Percentiles rank a stretch among this genome's conserved stretches.
phyloP scores from a whole-genome alignment of 2,888 invertebrate species.

The Tetropium fuscum region DNA sequence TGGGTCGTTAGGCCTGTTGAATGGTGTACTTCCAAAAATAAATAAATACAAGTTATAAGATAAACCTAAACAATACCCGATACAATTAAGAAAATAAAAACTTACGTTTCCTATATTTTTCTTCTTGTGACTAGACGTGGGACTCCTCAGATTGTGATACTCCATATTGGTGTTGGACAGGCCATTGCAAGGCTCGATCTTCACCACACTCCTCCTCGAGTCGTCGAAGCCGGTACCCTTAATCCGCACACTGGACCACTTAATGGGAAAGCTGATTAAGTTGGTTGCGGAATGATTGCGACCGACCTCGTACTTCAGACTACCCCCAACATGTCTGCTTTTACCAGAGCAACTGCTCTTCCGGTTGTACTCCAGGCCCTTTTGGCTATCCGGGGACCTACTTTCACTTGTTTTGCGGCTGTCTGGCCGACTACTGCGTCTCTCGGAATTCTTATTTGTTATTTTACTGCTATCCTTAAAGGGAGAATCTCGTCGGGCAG shows the following conservation, averaged over 20 bases:
- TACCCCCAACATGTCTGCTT: constrained; percentile 55
- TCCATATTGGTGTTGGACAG: constrained; percentile 56
- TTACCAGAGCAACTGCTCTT: constrained; percentile 42
- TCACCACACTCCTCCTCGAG: constrained; percentile 73
- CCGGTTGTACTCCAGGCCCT: constrained; percentile 17
- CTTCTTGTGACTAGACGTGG: constrained; percentile 55
- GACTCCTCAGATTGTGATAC: constrained; percentile 58
- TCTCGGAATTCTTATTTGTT: constrained; percentile 30
- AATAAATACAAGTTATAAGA: no score
- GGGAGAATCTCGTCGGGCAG: constrained; percentile 37
- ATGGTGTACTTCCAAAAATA: no score
- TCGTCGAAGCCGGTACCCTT: constrained; percentile 74
- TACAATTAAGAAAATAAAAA: constrained; percentile 33
- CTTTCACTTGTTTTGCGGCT: constrained; percentile 44
- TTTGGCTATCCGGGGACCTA: constrained; percentile 35
- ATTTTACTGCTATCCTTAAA: constrained; percentile 23
- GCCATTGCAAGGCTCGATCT: constrained; percentile 76
- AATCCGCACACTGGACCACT: constrained; percentile 75
- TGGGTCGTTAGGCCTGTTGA: no score
- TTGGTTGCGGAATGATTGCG: constrained; percentile 60
- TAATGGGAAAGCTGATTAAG: constrained; percentile 65
- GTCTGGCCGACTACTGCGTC: constrained; percentile 38
- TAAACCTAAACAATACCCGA: not conserved
- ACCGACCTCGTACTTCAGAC: constrained; percentile 62
- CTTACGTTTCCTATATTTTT: constrained; percentile 64